Conservation (phyloP, 2,797 vertebrate species). For the Semotilus atromaculatus region DNA sequence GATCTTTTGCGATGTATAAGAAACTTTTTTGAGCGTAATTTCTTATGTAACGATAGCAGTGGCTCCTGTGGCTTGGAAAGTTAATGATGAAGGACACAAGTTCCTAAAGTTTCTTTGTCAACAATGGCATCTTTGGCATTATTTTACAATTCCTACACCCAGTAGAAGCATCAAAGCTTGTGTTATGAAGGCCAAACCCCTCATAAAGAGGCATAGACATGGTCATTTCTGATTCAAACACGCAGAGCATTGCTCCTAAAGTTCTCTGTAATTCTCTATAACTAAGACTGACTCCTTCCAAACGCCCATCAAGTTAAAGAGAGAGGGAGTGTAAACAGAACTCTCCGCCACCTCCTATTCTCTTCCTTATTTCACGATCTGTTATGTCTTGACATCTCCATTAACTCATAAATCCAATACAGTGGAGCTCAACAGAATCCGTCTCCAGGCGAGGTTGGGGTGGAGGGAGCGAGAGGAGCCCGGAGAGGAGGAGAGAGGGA, state of each 20-base stretch:
- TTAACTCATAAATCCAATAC: constrained; percentile 87
- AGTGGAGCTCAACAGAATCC: constrained; percentile 83
- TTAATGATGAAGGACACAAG: not conserved
- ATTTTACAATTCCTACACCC: not conserved
- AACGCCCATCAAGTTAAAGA: constrained; percentile 60
- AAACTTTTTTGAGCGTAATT: not conserved
- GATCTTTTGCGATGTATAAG: not conserved
- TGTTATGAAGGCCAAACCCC: not conserved
- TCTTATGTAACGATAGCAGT: not conserved
- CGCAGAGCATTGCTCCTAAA: not conserved
- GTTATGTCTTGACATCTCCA: constrained; percentile 77
- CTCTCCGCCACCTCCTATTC: constrained; percentile 69
- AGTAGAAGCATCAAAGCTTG: not conserved
- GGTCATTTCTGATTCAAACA: not conserved
- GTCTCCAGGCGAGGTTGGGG: constrained; percentile 59
- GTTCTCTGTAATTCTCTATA: not conserved
- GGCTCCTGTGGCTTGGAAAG: not conserved
- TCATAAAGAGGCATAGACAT: not conserved
- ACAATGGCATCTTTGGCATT: not conserved
- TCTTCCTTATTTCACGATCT: constrained; percentile 68
- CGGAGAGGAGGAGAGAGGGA: constrained; percentile 43
- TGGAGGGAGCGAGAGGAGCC: constrained; percentile 46
- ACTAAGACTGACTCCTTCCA: constrained; percentile 21
- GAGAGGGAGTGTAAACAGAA: constrained; percentile 47
- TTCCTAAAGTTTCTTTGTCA: not conserved